These are phyloP conservation scores for Pentalonia nigronervosa DNA, from an alignment of 1,140 invertebrate species.

Conservation along the genomic window DNA sequence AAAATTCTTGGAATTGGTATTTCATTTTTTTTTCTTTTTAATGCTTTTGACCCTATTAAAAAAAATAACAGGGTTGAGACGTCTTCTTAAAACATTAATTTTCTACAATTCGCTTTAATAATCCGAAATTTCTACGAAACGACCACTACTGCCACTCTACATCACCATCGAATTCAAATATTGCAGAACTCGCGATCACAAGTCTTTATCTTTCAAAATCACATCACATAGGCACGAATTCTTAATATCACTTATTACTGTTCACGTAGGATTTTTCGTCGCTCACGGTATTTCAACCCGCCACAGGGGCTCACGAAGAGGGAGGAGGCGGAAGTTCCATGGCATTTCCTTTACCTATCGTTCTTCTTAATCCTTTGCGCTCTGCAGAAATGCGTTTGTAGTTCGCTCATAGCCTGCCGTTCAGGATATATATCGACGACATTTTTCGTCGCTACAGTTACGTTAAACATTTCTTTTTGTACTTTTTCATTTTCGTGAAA, in stretches of 20 bases:
- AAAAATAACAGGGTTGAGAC: too few species aligned
- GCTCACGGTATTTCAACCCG: background rate
- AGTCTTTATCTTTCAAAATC: background rate
- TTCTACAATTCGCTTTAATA: too few species aligned
- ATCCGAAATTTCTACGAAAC: too few species aligned
- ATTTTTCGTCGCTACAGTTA: background rate
- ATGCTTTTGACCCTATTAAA: too few species aligned
- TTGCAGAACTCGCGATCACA: background rate
- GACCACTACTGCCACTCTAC: too few species aligned
- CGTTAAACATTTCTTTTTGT: background rate
- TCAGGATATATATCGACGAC: background rate
- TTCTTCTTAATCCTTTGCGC: background rate
- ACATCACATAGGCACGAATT: background rate
- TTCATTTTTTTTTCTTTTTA: too few species aligned
- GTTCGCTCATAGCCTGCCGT: background rate
- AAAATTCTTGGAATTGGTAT: too few species aligned
- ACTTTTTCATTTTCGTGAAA: background rate
- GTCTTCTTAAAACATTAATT: too few species aligned
- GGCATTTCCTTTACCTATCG: background rate
- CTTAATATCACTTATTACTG: background rate
- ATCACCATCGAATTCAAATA: too few species aligned
- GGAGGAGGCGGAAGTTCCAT: background rate
- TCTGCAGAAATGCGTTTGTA: background rate
- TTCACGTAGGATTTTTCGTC: background rate
- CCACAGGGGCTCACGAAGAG: accelerated